phyloP scores from a whole-genome alignment of 2,797 vertebrate species.

The Lycodopsis pacificus region DNA sequence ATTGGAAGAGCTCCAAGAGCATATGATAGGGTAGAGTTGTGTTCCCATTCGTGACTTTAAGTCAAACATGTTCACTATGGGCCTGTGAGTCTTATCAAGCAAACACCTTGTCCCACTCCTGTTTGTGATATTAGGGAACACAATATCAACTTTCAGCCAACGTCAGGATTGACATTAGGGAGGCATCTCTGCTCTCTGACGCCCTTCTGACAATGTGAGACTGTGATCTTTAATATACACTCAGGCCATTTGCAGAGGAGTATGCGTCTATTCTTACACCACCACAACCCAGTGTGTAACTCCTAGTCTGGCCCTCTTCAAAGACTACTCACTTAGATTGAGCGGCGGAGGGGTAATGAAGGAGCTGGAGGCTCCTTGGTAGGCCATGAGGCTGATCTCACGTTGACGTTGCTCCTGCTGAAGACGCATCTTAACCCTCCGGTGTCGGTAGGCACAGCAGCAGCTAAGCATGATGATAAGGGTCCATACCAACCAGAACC shows the following conservation, averaged over 20 bases:
- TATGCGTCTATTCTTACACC: background rate
- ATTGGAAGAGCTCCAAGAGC: background rate
- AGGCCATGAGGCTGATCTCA: conserved; percentile 91
- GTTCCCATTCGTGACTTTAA: conserved; percentile 59
- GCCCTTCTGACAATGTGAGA: conserved; percentile 6
- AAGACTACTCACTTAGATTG: conserved; percentile 82
- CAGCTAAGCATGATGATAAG: conserved; percentile 91
- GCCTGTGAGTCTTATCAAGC: conserved; percentile 16
- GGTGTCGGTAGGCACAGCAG: conserved; percentile 89
- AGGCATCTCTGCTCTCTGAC: conserved; percentile 26
- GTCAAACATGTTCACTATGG: conserved; percentile 31
- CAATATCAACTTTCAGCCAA: conserved; percentile 47
- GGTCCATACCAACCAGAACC: conserved; percentile 92
- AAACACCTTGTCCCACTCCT: conserved; percentile 31
- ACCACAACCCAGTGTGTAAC: background rate
- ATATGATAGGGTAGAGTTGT: conserved; percentile 24
- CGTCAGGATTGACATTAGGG: conserved; percentile 40
- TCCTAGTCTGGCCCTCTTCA: background rate
- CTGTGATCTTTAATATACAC: background rate
- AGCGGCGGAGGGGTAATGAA: conserved; percentile 85
- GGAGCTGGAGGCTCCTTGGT: conserved; percentile 87
- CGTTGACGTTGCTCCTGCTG: conserved; percentile 89
- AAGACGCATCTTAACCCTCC: conserved; percentile 88
- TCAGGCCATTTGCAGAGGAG: background rate
- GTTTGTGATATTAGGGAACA: conserved; percentile 48